Evolutionary conservation across 2,888 invertebrate genomes (phyloP).

Genomic region (Lymantria monacha): DNA sequence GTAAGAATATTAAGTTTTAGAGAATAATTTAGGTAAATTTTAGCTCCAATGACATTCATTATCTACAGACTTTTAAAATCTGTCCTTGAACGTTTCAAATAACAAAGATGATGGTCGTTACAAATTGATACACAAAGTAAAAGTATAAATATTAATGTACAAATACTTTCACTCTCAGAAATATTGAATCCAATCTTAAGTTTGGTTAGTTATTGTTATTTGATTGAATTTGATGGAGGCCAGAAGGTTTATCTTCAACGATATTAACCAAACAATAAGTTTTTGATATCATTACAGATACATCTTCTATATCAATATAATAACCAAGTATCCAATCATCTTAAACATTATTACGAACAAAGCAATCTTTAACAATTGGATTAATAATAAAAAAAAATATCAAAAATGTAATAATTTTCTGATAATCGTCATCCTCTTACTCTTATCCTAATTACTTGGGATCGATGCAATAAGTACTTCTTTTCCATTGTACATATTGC

Average conservation of each 20-base stretch:
- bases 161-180: background rate
- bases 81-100: background rate
- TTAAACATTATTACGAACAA: background rate
- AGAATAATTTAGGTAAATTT: background rate
- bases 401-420: too few relatives aligned
- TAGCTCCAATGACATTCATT: background rate
- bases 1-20: background rate
- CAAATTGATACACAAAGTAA: background rate
- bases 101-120: background rate
- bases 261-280: background rate
- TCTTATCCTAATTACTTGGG: too few relatives aligned
- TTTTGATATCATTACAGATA: background rate
- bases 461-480: too few relatives aligned
- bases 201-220: background rate
- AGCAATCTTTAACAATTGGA: background rate
- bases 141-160: background rate
- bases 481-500: too few relatives aligned
- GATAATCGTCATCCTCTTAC: too few relatives aligned
- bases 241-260: background rate
- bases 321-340: background rate
- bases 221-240: background rate
- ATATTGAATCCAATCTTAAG: conserved; percentile 1
- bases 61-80: background rate
- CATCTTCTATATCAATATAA: background rate
- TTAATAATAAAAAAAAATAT: background rate